Base-by-base conservation (phyloP, 2,888 invertebrate genomes). In the Drosophila cognata region DNA sequence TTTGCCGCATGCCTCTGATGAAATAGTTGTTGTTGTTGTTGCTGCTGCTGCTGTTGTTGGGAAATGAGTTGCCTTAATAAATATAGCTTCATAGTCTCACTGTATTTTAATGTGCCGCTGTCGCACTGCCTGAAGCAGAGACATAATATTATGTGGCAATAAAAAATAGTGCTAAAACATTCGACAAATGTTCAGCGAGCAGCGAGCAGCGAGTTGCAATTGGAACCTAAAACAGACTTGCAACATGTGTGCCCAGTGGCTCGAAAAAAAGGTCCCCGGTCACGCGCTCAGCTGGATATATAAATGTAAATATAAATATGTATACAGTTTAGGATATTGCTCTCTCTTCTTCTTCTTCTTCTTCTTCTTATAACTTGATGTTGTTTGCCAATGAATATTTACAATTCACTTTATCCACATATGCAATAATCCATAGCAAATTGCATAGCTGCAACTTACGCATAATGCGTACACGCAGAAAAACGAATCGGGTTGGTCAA, bases 191-290 rank as follows among this genome's bases (percentile, higher is more conserved):
- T 62, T 57, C 74, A 58, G 51, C 29, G 8, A 21, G 57, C 74
- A 58, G 51, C 25, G 8, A 21, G 57, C 16, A 46, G 25, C 25
- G 43, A 31, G 43, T 41, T 43, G 55, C 51, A 71, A 71, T 67
- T 74, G 78, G 63, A 71, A 78, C 74, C 71, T 65, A 76, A 79
- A 84, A 87, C 91, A 92, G 88, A 89, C 88, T 90, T 90, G 91
- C 82, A 88, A 88, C 92, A 92, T 91, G 86, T 92, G 92, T 91
- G 91, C 91, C 91, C 89, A 82, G 85, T 91, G 91, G 87, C 88
- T 88, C 35, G 11, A 61, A 71, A 75, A 74, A 81, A 81, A 84
- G 81, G 74, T 82, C 84, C 69, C 84, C 85, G 84, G 88, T 85
- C 84, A 84, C 85, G 88, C 82, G 84, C 82, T 76, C 72, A 72